phyloP scores from a whole-genome alignment of 1,140 invertebrate genomes.

The Drosophila suzukii region DNA sequence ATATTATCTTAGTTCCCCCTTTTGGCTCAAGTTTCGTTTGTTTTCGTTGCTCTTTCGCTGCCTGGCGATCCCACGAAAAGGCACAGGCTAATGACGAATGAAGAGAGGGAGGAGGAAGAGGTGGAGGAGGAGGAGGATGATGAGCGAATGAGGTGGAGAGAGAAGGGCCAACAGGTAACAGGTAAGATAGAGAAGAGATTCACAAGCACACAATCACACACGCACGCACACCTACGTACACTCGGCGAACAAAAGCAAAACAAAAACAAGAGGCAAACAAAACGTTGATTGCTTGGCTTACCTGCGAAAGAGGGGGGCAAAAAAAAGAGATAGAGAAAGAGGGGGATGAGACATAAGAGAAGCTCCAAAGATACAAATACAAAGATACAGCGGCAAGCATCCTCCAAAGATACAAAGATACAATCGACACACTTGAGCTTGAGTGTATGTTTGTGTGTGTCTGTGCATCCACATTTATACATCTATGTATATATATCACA shows the following conservation, averaged over 20 bases:
- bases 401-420: constrained; percentile 71
- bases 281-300: constrained; percentile 55
- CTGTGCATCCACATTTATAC: constrained; percentile 52
- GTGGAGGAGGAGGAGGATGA: background rate
- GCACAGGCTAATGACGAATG: constrained; percentile 31
- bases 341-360: background rate
- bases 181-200: constrained; percentile 38
- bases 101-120: background rate
- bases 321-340: background rate
- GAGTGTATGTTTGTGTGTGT: constrained; percentile 17
- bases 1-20: background rate
- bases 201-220: constrained; percentile 22
- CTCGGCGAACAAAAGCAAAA: constrained; percentile 43
- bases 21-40: constrained; percentile 22
- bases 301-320: constrained; percentile 11
- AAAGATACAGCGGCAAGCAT: constrained; percentile 62
- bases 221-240: constrained; percentile 6
- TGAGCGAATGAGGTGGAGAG: constrained; percentile 31
- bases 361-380: constrained; percentile 25
- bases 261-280: constrained; percentile 52
- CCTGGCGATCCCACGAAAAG: constrained; percentile 42
- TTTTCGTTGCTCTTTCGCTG: constrained; percentile 44
- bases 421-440: constrained; percentile 61
- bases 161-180: constrained; percentile 34
- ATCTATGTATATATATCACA: background rate